These are phyloP conservation scores for Phylloscopus collybita DNA, from an alignment of 2,797 vertebrate species.

Conservation along the genomic window DNA sequence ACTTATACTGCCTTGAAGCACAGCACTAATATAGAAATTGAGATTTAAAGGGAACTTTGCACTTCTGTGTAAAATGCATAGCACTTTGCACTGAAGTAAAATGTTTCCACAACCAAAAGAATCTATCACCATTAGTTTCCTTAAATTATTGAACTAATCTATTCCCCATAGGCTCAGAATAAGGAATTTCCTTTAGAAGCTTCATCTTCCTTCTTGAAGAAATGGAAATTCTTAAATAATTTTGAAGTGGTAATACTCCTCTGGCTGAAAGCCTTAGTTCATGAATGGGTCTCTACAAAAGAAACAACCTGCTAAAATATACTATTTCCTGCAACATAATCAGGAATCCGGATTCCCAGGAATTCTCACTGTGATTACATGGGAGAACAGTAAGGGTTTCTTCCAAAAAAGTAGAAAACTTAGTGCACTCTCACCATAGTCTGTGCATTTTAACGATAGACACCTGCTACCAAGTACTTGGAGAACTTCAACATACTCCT, in stretches of 20 bases:
- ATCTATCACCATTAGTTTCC: not conserved
- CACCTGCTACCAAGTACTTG: not conserved
- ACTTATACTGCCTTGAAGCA: not conserved
- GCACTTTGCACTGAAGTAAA: not conserved
- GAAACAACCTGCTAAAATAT: not conserved
- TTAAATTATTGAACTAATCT: not conserved
- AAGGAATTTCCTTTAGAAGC: not conserved
- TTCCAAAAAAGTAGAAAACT: not conserved
- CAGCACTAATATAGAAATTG: not conserved
- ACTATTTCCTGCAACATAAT: not conserved
- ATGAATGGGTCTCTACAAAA: not conserved
- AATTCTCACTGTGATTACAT: not conserved
- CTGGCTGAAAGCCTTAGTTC: not conserved
- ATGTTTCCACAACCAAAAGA: not conserved
- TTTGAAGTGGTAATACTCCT: not conserved
- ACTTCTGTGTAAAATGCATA: not conserved
- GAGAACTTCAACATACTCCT: not conserved
- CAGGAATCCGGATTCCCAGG: not conserved
- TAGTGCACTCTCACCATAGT: not conserved
- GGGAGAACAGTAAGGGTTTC: not conserved
- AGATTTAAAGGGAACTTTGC: not conserved
- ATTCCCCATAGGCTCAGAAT: not conserved
- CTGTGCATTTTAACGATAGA: not conserved
- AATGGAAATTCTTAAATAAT: not conserved
- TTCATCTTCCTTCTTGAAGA: not conserved